A percentile compares a stretch with the other conserved stretches of the same genome.
These are phyloP conservation scores for Megalopta genalis DNA, from an alignment of 1,140 invertebrate species.

Conservation along the genomic window DNA sequence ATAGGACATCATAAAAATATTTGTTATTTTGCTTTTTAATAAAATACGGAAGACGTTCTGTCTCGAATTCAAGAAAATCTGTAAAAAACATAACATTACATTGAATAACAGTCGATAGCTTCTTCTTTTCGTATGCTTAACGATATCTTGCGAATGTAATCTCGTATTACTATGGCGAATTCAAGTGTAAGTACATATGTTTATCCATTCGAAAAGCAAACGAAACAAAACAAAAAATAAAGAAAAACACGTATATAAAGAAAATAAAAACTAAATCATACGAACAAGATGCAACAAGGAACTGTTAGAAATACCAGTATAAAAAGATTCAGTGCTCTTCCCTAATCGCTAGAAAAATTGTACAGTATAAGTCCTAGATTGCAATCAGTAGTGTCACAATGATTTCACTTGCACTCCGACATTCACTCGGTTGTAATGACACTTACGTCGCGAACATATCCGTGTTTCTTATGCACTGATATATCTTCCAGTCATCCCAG, in stretches of 20 bases:
- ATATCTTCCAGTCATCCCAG: slow-evolving; percentile 59
- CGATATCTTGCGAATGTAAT: slow-evolving; percentile 38
- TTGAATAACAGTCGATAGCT: slow-evolving; percentile 51
- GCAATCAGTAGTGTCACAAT: slow-evolving; percentile 62
- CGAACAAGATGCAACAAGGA: slow-evolving; percentile 70
- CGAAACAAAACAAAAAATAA: slow-evolving; percentile 17
- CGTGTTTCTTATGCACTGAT: slow-evolving; percentile 54
- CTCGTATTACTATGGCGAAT: slow-evolving; percentile 49
- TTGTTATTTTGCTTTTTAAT: slow-evolving; percentile 26
- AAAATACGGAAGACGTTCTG: slow-evolving; percentile 58
- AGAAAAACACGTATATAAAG: no score
- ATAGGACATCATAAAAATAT: slow-evolving; percentile 51
- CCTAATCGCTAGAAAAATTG: slow-evolving; percentile 60
- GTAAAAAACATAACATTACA: slow-evolving; percentile 50
- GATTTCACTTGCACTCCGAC: slow-evolving; percentile 52
- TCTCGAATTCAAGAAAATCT: slow-evolving; percentile 47
- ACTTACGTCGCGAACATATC: slow-evolving; percentile 42
- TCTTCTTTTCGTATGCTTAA: slow-evolving; percentile 45
- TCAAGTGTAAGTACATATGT: slow-evolving; percentile 53
- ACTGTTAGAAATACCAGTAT: slow-evolving; percentile 72
- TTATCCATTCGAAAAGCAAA: slow-evolving; percentile 42
- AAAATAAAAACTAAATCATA: slow-evolving; percentile 64
- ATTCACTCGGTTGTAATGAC: slow-evolving; percentile 50
- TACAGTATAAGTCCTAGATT: slow-evolving; percentile 62
- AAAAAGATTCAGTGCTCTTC: slow-evolving; percentile 71